Conservation (phyloP, 2,113 vertebrate species). For the Chauna torquata region DNA sequence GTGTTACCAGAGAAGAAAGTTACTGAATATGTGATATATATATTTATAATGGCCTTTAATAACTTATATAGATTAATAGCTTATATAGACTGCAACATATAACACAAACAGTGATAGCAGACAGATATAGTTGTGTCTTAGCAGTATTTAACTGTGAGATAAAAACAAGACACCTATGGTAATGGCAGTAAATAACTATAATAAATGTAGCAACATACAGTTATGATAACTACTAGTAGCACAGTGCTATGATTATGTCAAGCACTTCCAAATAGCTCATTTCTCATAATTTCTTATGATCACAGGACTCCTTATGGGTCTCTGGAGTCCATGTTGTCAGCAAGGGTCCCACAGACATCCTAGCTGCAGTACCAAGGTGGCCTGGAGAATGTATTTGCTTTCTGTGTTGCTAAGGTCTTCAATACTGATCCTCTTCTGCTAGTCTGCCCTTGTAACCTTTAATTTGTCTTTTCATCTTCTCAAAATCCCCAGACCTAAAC, state of each 20-base stretch:
- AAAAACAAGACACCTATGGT: background rate
- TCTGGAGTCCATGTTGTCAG: no score
- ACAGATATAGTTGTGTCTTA: background rate
- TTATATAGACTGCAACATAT: background rate
- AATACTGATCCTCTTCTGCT: background rate
- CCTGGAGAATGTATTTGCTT: background rate
- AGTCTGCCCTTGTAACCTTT: background rate
- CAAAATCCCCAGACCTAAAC: background rate
- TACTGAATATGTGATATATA: background rate
- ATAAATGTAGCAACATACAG: background rate
- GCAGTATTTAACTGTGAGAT: background rate
- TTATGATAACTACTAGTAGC: background rate
- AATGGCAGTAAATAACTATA: background rate
- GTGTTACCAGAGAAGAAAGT: background rate
- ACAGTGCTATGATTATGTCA: background rate
- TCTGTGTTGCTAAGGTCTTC: background rate
- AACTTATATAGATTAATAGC: background rate
- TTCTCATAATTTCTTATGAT: background rate
- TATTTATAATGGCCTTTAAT: background rate
- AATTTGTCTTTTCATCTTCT: background rate
- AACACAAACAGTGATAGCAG: background rate
- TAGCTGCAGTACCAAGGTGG: background rate
- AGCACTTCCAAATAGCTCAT: background rate
- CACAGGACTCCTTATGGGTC: background rate
- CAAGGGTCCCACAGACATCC: background rate